phyloP scores from a whole-genome alignment of 2,888 invertebrate species.

The Alviniconcha strummeri region DNA sequence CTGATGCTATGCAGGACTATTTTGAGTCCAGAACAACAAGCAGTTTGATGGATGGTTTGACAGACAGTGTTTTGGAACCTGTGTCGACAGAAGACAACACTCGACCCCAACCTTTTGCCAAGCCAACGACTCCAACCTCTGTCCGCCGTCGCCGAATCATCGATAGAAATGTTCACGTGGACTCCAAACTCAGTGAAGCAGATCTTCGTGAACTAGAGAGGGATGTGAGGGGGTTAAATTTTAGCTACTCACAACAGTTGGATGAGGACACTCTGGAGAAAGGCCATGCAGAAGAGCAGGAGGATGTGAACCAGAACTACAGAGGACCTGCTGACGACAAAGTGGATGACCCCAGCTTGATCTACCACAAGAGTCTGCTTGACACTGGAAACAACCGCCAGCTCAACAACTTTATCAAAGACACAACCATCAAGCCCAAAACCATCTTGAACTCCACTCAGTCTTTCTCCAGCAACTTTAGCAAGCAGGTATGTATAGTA shows the following conservation, averaged over 20 bases:
- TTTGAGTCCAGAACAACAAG: slow-evolving; percentile 19
- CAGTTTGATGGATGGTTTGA: slow-evolving; percentile 16
- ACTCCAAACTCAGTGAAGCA: slow-evolving; percentile 4
- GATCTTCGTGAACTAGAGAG: slow-evolving; percentile 21
- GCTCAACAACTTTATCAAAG: slow-evolving; percentile 54
- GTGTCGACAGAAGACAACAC: slow-evolving; percentile 19
- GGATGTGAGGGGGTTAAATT: slow-evolving; percentile 29
- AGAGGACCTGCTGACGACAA: neutral
- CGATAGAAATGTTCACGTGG: slow-evolving; percentile 25
- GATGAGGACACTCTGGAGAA: neutral
- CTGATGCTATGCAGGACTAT: slow-evolving; percentile 23
- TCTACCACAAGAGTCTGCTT: slow-evolving; percentile 48
- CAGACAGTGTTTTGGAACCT: neutral
- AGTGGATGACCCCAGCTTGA: slow-evolving; percentile 2
- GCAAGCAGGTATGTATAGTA: slow-evolving; percentile 21
- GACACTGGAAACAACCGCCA: slow-evolving; percentile 62
- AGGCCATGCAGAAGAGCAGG: neutral
- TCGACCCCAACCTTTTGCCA: neutral
- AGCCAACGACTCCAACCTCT: slow-evolving; percentile 33
- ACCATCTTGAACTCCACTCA: slow-evolving; percentile 49
- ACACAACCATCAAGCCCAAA: slow-evolving; percentile 57
- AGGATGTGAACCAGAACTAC: neutral
- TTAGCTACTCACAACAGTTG: slow-evolving; percentile 34
- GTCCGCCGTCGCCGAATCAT: slow-evolving; percentile 34
- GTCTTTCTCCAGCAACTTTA: slow-evolving; percentile 14